Conservation (phyloP, 1,140 invertebrate genomes). For the Arctopsyche grandis region DNA sequence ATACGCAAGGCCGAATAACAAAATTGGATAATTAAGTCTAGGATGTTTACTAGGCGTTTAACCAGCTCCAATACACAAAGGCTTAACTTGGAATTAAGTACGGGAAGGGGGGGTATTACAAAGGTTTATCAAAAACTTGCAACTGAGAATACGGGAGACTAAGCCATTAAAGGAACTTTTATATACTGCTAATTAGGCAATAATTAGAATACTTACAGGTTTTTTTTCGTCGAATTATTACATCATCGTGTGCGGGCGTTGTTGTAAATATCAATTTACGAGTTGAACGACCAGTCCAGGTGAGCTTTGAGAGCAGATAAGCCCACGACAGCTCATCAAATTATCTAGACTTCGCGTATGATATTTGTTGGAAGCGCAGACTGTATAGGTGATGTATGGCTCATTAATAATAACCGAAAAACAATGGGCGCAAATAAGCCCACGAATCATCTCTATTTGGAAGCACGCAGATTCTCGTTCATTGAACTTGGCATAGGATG, state of each 20-base stretch:
- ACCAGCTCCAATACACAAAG: no score
- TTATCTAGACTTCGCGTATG: no score
- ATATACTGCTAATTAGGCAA: neutral
- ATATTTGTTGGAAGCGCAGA: neutral
- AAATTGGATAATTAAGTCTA: no score
- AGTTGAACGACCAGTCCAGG: constrained; percentile 3
- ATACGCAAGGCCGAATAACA: no score
- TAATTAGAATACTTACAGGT: neutral
- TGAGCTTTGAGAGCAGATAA: neutral
- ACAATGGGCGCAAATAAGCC: neutral
- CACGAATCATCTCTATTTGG: neutral
- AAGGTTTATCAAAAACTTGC: no score
- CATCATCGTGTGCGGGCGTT: neutral
- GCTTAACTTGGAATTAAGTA: no score
- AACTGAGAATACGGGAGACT: no score
- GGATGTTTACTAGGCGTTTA: no score
- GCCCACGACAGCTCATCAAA: constrained; percentile 6
- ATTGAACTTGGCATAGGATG: no score
- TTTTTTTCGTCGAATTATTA: no score
- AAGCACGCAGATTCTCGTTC: neutral
- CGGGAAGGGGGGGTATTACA: no score
- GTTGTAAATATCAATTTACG: neutral
- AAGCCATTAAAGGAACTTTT: no score
- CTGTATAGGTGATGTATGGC: constrained; percentile 4
- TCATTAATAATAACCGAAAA: constrained; percentile 11